phyloP scores from a whole-genome alignment of 2,113 vertebrate species.

The Bos indicus region DNA sequence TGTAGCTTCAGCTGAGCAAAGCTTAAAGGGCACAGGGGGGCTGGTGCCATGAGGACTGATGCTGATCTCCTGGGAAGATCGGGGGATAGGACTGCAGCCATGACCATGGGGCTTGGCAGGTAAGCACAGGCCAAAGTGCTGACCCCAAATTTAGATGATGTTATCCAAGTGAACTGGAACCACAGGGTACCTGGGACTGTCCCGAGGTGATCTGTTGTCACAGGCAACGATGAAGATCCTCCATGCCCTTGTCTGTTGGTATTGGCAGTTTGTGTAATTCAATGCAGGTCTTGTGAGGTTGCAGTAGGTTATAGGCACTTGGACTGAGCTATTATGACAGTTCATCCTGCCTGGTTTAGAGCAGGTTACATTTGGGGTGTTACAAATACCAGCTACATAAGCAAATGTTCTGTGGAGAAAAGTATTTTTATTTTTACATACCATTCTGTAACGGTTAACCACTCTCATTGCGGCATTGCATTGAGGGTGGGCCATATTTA shows the following conservation, averaged over 20 bases:
- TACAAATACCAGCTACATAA: not conserved
- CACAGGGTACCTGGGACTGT: accelerated
- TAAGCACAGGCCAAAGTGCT: no score
- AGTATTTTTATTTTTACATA: not conserved
- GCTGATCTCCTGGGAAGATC: not conserved
- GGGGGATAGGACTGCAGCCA: not conserved
- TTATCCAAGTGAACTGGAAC: not conserved
- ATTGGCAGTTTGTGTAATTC: accelerated
- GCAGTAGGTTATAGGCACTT: not conserved
- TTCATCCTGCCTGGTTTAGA: accelerated
- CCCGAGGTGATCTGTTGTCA: accelerated
- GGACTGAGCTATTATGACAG: not conserved
- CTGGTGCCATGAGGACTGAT: not conserved
- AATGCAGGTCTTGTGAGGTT: accelerated
- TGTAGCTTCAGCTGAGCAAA: not conserved
- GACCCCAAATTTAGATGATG: not conserved
- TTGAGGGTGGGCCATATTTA: accelerated
- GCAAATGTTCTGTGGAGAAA: not conserved
- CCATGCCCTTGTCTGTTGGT: accelerated
- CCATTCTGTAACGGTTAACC: accelerated
- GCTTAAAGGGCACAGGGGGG: not conserved
- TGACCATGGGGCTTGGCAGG: not conserved
- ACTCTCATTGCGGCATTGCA: accelerated
- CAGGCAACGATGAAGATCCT: not conserved
- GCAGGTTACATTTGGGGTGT: not conserved